Conservation (phyloP, 2,888 invertebrate species). For the Scaptomyza polygonia region DNA sequence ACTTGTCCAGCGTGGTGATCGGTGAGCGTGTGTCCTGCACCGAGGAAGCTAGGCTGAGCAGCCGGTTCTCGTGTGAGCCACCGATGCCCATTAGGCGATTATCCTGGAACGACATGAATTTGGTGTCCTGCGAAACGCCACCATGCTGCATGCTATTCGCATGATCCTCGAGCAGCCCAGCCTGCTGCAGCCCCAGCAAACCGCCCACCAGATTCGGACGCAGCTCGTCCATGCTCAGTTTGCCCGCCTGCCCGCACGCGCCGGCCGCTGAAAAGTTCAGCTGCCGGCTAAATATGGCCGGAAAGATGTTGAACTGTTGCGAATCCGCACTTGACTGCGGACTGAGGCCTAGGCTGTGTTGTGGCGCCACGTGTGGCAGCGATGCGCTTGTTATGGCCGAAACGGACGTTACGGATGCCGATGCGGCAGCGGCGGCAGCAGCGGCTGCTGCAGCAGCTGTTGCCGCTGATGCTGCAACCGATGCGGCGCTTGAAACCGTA, state of each 20-base stretch:
- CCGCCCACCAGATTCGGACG: slow-evolving; percentile 93
- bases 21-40: slow-evolving; percentile 86
- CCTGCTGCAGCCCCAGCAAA: slow-evolving; percentile 89
- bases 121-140: slow-evolving; percentile 83
- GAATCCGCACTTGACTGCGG: slow-evolving; percentile 84
- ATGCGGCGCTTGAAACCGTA: slow-evolving; percentile 63
- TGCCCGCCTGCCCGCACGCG: slow-evolving; percentile 88
- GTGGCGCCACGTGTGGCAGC: slow-evolving; percentile 76
- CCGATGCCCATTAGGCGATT: slow-evolving; percentile 84
- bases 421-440: slow-evolving; percentile 47
- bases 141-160: slow-evolving; percentile 85
- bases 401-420: slow-evolving; percentile 53
- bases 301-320: slow-evolving; percentile 94
- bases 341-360: slow-evolving; percentile 83
- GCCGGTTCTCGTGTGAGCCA: slow-evolving; percentile 83
- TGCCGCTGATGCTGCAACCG: slow-evolving; percentile 60
- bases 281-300: slow-evolving; percentile 95
- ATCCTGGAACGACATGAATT: slow-evolving; percentile 85
- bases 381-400: slow-evolving; percentile 50
- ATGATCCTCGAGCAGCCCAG: slow-evolving; percentile 91
- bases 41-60: slow-evolving; percentile 84
- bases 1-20: slow-evolving; percentile 85
- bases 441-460: slow-evolving; percentile 45
- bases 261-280: slow-evolving; percentile 91
- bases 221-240: slow-evolving; percentile 93